A percentile compares a stretch with the other conserved stretches of the same genome.
phyloP scores from a whole-genome alignment of 2,113 vertebrate genomes.

The Scomber japonicus region DNA sequence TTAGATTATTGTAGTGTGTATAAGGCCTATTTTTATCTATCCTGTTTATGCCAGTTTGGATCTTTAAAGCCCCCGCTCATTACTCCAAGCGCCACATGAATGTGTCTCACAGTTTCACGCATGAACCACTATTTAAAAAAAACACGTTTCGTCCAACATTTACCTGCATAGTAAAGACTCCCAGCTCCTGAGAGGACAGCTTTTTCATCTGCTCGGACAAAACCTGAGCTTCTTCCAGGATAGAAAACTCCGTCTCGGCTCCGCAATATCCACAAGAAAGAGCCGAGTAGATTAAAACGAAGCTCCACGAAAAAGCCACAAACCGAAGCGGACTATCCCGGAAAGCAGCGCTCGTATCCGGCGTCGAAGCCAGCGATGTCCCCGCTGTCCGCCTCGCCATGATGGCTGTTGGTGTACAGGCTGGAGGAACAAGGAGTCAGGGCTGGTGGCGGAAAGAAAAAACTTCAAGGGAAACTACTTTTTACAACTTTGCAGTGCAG shows the following conservation, averaged over 20 bases:
- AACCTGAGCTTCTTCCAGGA: constrained; percentile 94
- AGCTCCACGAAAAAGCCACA: constrained; percentile 66
- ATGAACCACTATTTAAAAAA: background rate
- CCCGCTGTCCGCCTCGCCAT: constrained; percentile 83
- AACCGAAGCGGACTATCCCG: constrained; percentile 59
- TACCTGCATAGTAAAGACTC: constrained; percentile 97
- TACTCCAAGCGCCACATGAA: background rate
- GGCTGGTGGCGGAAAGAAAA: constrained; percentile 46
- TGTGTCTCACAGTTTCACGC: background rate
- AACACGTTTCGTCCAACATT: constrained; percentile 3
- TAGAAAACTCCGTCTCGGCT: constrained; percentile 92
- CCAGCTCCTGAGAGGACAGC: constrained; percentile 93
- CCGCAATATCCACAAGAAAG: constrained; percentile 84
- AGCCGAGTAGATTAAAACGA: constrained; percentile 73
- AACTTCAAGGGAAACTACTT: constrained; percentile 81
- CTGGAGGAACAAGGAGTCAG: constrained; percentile 57
- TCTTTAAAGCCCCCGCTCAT: constrained; percentile 11
- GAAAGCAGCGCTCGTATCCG: constrained; percentile 48
- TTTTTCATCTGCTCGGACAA: constrained; percentile 93
- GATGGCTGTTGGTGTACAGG: constrained; percentile 65
- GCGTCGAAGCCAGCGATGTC: constrained; percentile 48
- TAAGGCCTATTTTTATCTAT: background rate
- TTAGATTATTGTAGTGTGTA: background rate
- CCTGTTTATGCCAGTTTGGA: background rate
- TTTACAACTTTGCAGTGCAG: constrained; percentile 80